Conservation (phyloP, 2,113 vertebrate genomes). For the Mixornis gularis region DNA sequence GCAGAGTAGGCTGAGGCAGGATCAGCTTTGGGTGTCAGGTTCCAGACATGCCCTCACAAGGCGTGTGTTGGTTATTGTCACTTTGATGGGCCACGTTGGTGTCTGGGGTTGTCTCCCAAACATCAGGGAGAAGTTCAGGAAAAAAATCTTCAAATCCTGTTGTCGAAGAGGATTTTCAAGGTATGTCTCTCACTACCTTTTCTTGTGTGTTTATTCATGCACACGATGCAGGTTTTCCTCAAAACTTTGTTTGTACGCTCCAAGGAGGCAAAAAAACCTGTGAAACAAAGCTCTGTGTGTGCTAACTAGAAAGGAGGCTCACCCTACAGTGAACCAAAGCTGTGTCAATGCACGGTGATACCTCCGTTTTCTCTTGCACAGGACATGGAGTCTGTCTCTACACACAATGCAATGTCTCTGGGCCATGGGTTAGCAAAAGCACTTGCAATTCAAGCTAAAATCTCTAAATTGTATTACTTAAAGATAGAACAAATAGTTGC, state of each 20-base stretch:
- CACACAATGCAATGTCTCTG: not conserved
- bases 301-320: not conserved
- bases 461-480: not conserved
- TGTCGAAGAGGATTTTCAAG: not conserved
- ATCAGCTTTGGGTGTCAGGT: not conserved
- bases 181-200: not conserved
- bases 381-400: not conserved
- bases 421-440: not conserved
- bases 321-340: not conserved
- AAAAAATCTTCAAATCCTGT: not conserved
- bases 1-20: not conserved
- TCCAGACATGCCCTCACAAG: not conserved
- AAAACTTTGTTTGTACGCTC: not conserved
- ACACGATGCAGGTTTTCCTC: accelerated
- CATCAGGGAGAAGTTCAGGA: not conserved
- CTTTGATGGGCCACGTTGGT: not conserved
- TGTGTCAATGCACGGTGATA: not conserved
- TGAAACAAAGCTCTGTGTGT: not conserved
- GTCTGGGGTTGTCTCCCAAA: not conserved
- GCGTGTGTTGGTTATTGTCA: not conserved
- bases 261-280: not conserved
- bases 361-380: not conserved
- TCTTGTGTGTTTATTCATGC: not conserved
- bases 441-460: not conserved
- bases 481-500: not conserved